A percentile compares a stretch with the other conserved stretches of the same genome.
Evolutionary conservation across 2,888 invertebrate genomes (phyloP).

Genomic region (Oxycera nigricornis): DNA sequence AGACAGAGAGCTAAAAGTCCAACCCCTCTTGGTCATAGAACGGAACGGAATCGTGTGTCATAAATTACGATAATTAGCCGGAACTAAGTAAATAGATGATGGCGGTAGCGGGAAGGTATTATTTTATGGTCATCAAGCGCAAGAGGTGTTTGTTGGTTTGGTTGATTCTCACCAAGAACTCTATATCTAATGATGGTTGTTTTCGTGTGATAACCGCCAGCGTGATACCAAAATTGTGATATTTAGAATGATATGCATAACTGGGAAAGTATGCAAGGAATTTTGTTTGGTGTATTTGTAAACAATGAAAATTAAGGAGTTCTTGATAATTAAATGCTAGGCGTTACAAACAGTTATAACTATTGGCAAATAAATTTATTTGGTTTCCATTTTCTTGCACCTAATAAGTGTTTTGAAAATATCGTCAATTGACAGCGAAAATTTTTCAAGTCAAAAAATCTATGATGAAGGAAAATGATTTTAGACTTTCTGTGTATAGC

Average conservation of each 20-base stretch:
- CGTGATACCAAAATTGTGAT: background rate
- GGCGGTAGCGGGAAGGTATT: background rate
- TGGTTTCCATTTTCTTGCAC: no score
- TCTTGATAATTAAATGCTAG: no score
- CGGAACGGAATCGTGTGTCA: slow-evolving; percentile 6
- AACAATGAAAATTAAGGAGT: no score
- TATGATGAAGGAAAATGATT: no score
- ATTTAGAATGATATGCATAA: background rate
- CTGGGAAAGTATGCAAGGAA: background rate
- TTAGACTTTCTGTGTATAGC: no score
- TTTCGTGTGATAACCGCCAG: background rate
- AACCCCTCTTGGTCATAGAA: background rate
- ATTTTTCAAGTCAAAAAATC: no score
- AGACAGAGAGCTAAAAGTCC: no score
- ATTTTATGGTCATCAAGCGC: background rate
- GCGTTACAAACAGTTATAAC: no score
- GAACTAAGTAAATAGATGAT: slow-evolving; percentile 27
- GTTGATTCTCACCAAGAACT: background rate
- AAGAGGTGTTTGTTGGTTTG: background rate
- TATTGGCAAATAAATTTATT: no score
- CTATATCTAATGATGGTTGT: background rate
- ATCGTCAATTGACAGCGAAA: no score
- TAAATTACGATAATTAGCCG: slow-evolving; percentile 36
- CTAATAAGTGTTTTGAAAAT: no score
- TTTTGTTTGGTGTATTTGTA: no score